These are phyloP conservation scores for Chrysoperla carnea DNA, from an alignment of 1,140 invertebrate species.

Conservation along the genomic window DNA sequence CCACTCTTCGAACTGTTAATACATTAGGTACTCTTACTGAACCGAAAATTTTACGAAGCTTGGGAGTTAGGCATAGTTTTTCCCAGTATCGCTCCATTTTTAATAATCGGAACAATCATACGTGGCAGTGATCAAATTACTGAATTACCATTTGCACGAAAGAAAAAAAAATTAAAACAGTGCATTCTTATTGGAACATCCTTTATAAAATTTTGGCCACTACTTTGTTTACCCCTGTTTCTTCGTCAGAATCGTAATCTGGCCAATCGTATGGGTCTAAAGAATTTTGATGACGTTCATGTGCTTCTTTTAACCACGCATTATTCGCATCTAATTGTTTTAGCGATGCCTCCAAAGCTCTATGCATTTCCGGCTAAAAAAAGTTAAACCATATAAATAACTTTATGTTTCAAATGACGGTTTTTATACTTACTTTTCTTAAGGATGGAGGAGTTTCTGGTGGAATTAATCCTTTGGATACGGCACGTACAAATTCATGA, in stretches of 20 bases:
- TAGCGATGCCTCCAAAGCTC: slow-evolving; percentile 28
- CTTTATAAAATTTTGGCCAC: too few relatives aligned
- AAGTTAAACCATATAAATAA: not conserved
- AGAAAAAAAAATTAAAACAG: too few relatives aligned
- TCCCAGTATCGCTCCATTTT: too few relatives aligned
- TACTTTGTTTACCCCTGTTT: slow-evolving; percentile 18
- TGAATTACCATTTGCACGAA: too few relatives aligned
- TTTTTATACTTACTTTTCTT: slow-evolving; percentile 20
- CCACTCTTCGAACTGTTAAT: too few relatives aligned
- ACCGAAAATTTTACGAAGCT: too few relatives aligned
- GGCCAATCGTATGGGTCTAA: slow-evolving; percentile 41
- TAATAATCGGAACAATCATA: too few relatives aligned
- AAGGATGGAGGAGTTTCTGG: slow-evolving; percentile 39
- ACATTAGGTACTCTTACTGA: too few relatives aligned
- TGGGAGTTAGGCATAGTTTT: too few relatives aligned
- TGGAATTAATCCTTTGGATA: slow-evolving; percentile 46
- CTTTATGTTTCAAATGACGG: not conserved
- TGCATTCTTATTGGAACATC: too few relatives aligned
- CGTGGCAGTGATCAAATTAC: too few relatives aligned
- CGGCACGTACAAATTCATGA: slow-evolving; percentile 43
- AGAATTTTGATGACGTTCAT: slow-evolving; percentile 32
- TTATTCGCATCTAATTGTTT: slow-evolving; percentile 31
- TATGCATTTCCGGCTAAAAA: slow-evolving; percentile 11
- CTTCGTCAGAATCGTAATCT: slow-evolving; percentile 37
- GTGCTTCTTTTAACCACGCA: slow-evolving; percentile 34